Evolutionary conservation across 2,888 invertebrate genomes (phyloP).

Genomic region (Amiota minor): DNA sequence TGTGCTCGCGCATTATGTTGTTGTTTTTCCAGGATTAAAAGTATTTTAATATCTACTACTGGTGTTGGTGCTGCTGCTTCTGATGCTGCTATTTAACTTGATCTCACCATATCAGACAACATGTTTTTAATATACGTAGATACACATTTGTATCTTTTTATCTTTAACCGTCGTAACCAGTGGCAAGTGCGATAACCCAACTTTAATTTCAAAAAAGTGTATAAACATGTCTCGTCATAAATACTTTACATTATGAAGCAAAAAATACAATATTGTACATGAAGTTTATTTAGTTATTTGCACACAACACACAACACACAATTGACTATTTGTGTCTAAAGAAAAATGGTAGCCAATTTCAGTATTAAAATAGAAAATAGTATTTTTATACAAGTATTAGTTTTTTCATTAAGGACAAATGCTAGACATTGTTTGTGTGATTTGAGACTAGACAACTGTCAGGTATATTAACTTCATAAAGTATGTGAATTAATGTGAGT

Average conservation of each 20-base stretch:
- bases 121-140: conserved; percentile 27
- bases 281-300: conserved; percentile 31
- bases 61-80: conserved; percentile 39
- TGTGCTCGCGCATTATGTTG: not conserved
- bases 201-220: conserved; percentile 58
- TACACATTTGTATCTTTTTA: conserved; percentile 51
- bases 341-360: too few species aligned
- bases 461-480: too few species aligned
- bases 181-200: conserved; percentile 55
- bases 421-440: conserved; percentile 20
- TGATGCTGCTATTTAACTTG: not conserved
- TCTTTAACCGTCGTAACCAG: conserved; percentile 26
- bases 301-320: not conserved
- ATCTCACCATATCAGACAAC: not conserved
- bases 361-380: too few species aligned
- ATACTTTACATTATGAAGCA: conserved; percentile 37
- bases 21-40: conserved; percentile 20
- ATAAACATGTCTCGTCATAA: conserved; percentile 16
- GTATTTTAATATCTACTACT: conserved; percentile 19
- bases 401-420: too few species aligned
- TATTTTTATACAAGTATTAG: too few species aligned
- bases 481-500: too few species aligned
- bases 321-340: too few species aligned
- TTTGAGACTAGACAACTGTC: too few species aligned
- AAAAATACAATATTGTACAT: conserved; percentile 17